Evolutionary conservation across 2,888 invertebrate species (phyloP).

Genomic region (Epirrhoe tristata): DNA sequence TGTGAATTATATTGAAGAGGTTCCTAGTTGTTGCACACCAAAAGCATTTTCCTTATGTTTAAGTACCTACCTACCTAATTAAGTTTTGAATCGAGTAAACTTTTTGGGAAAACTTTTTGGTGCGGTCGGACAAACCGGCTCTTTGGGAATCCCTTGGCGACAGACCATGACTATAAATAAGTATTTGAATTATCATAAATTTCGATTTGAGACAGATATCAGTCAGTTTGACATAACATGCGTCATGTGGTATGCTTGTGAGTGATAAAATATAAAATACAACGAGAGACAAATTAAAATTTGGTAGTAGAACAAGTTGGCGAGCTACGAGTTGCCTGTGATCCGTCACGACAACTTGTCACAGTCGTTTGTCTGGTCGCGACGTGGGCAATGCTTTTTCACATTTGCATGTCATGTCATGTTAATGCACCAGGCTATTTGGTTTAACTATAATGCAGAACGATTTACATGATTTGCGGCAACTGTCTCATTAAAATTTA

Average conservation of each 20-base stretch:
- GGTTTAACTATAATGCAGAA: slow-evolving; percentile 31
- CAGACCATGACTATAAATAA: neutral
- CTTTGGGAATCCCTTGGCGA: slow-evolving; percentile 12
- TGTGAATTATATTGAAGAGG: too few species aligned
- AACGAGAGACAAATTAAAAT: slow-evolving; percentile 8
- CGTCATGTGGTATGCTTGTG: neutral
- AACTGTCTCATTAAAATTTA: slow-evolving; percentile 30
- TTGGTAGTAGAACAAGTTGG: slow-evolving; percentile 10
- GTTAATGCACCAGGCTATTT: slow-evolving; percentile 26
- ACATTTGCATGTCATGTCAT: slow-evolving; percentile 35
- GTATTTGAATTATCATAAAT: neutral
- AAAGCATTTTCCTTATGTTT: neutral
- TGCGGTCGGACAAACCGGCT: slow-evolving; percentile 17
- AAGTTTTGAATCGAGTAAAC: neutral
- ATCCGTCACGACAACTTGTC: slow-evolving; percentile 16
- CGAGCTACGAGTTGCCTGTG: slow-evolving; percentile 8
- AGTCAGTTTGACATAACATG: neutral
- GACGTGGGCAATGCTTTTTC: slow-evolving; percentile 28
- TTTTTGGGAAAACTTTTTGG: neutral
- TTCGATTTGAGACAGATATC: neutral
- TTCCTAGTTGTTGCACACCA: neutral
- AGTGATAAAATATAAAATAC: slow-evolving; percentile 3
- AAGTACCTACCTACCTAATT: neutral
- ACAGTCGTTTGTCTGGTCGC: slow-evolving; percentile 16
- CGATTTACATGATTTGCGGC: slow-evolving; percentile 32